Percentiles rank a stretch among this genome's conserved stretches.
Conservation (phyloP, 2,888 invertebrate genomes). For the Hedya salicella region DNA sequence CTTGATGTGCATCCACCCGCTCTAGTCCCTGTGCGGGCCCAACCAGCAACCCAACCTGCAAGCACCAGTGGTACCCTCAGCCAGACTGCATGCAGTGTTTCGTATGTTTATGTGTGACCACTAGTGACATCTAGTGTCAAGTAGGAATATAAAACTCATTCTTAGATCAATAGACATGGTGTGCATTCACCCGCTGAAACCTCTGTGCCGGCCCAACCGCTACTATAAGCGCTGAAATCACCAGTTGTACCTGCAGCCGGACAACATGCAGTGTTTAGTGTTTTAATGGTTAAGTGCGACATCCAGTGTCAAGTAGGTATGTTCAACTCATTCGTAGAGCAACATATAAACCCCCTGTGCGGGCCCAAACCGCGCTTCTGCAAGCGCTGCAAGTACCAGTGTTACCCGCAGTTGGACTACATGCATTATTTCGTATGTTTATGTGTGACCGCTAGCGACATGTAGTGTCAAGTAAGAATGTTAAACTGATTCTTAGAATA, state of each 20-base stretch:
- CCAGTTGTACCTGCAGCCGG: slow-evolving; percentile 73
- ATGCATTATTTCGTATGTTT: slow-evolving; percentile 72
- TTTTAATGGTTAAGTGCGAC: slow-evolving; percentile 45
- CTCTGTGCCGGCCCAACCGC: slow-evolving; percentile 74
- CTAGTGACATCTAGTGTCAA: background rate
- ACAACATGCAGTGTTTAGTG: slow-evolving; percentile 74
- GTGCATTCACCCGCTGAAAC: slow-evolving; percentile 82
- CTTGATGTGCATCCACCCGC: slow-evolving; percentile 69
- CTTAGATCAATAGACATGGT: slow-evolving; percentile 66
- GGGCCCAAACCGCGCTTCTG: slow-evolving; percentile 60
- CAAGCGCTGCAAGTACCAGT: slow-evolving; percentile 70
- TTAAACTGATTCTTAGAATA: background rate
- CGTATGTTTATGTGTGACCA: slow-evolving; percentile 59
- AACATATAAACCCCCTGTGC: too few species aligned
- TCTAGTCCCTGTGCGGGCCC: slow-evolving; percentile 76
- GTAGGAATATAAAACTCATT: background rate
- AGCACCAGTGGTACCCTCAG: slow-evolving; percentile 72
- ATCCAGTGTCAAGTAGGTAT: too few species aligned
- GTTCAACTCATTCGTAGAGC: too few species aligned
- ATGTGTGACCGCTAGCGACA: background rate
- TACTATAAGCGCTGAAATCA: slow-evolving; percentile 73
- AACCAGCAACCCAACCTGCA: slow-evolving; percentile 66
- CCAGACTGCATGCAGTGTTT: slow-evolving; percentile 74
- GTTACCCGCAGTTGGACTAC: slow-evolving; percentile 72
- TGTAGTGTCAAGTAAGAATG: background rate